These are phyloP conservation scores for Trisateles emortualis DNA, from an alignment of 2,888 invertebrate genomes.

Conservation along the genomic window DNA sequence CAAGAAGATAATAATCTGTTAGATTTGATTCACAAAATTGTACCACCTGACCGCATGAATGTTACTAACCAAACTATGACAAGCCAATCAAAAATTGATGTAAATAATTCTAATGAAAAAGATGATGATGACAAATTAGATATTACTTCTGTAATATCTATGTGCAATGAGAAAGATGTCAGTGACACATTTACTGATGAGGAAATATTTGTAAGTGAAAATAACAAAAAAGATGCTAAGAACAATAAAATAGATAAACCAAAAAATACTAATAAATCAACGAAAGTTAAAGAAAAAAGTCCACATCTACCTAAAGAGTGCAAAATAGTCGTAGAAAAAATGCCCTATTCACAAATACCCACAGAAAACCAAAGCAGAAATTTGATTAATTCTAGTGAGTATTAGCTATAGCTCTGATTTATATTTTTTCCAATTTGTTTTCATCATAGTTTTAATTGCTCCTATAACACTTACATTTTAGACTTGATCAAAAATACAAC, in stretches of 20 bases:
- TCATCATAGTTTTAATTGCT: too few relatives aligned
- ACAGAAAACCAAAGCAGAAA: conserved; percentile 19
- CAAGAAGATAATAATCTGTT: conserved; percentile 67
- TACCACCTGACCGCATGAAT: conserved; percentile 71
- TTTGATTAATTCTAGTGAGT: conserved; percentile 28
- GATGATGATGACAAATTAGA: conserved; percentile 68
- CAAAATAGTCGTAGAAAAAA: conserved; percentile 18
- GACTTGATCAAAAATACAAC: conserved; percentile 38
- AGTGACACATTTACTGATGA: conserved; percentile 81
- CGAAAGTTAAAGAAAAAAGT: conserved; percentile 12
- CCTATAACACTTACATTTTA: too few relatives aligned
- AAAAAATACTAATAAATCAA: conserved; percentile 16
- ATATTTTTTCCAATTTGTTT: background rate
- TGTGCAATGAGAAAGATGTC: conserved; percentile 59
- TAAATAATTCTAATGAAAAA: conserved; percentile 48
- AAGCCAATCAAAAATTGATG: conserved; percentile 52
- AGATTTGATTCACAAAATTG: conserved; percentile 78
- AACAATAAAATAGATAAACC: conserved; percentile 24
- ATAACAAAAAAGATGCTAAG: conserved; percentile 25
- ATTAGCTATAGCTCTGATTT: background rate
- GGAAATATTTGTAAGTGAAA: conserved; percentile 63
- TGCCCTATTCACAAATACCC: background rate
- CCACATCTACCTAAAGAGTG: conserved; percentile 19
- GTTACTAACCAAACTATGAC: conserved; percentile 57
- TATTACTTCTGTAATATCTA: conserved; percentile 65